These are phyloP conservation scores for Hipposideros larvatus DNA, from an alignment of 2,797 vertebrate genomes.

Conservation along the genomic window DNA sequence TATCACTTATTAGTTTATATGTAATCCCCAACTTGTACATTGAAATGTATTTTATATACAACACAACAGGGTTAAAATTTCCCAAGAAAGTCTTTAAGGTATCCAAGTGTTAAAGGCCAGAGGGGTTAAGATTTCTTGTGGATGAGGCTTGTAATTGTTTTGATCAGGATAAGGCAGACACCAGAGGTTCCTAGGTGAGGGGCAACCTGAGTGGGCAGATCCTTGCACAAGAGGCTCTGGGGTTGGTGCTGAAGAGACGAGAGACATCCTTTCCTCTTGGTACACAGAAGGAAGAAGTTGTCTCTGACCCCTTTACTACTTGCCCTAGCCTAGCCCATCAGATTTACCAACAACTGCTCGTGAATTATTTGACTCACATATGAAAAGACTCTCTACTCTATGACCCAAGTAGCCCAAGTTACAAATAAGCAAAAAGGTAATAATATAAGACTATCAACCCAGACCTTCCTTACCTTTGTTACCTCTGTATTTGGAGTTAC, in stretches of 20 bases:
- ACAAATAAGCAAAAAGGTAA: constrained; percentile 47
- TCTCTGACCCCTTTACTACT: constrained; percentile 52
- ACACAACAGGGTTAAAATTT: constrained; percentile 57
- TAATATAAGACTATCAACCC: constrained; percentile 30
- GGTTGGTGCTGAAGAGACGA: constrained; percentile 52
- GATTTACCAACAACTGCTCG: constrained; percentile 51
- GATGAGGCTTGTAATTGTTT: constrained; percentile 17
- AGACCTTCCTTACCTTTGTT: constrained; percentile 48
- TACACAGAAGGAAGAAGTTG: constrained; percentile 37
- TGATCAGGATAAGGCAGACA: constrained; percentile 42
- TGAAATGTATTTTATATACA: constrained; percentile 54
- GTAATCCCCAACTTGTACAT: constrained; percentile 15
- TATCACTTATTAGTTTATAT: constrained; percentile 58
- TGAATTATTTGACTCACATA: constrained; percentile 57
- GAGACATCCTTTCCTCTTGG: constrained; percentile 60
- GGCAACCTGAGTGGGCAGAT: constrained; percentile 30
- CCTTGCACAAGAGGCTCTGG: constrained; percentile 45
- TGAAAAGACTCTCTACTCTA: constrained; percentile 32
- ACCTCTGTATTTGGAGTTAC: constrained; percentile 33
- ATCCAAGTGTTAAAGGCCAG: constrained; percentile 47
- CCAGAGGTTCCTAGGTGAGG: constrained; percentile 42
- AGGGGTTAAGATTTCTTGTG: constrained; percentile 55
- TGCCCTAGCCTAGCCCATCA: constrained; percentile 1
- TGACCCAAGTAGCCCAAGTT: constrained; percentile 33
- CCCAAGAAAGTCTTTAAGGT: constrained; percentile 44